A percentile compares a stretch with the other conserved stretches of the same genome.
These are phyloP conservation scores for Capitulum mitella DNA, from an alignment of 2,888 invertebrate genomes.

Conservation along the genomic window DNA sequence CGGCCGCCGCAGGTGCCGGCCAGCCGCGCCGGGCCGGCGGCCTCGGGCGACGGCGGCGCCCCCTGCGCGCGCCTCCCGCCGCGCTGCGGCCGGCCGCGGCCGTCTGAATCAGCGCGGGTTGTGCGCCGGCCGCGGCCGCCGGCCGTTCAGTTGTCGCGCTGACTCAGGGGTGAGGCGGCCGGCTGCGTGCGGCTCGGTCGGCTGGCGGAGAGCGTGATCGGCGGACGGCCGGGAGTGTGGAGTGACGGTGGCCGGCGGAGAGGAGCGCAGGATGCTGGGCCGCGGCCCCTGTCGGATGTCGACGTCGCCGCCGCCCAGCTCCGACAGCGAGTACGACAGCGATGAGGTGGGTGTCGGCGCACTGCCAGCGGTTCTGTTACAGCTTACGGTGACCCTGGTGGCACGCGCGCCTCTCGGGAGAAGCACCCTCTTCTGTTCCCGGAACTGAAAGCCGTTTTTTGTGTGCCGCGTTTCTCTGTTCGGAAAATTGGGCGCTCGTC, in stretches of 20 bases:
- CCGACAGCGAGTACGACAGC: slow-evolving; percentile 29
- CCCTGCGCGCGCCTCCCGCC: slow-evolving; percentile 35
- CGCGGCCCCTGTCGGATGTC: slow-evolving; percentile 22
- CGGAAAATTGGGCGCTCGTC: no score
- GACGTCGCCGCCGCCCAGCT: slow-evolving; percentile 26
- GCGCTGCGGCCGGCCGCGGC: no score
- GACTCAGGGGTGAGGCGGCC: background rate
- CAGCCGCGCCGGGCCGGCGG: slow-evolving; percentile 26
- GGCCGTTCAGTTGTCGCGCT: background rate
- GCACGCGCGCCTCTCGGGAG: no score
- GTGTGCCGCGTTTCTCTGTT: no score
- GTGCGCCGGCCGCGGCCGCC: slow-evolving; percentile 23
- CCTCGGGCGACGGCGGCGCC: slow-evolving; percentile 35
- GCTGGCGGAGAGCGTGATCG: background rate
- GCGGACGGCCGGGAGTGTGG: background rate
- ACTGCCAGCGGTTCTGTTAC: no score
- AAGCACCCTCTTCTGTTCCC: no score
- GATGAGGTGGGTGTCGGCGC: slow-evolving; percentile 25
- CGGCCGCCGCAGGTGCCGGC: background rate
- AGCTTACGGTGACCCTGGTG: no score
- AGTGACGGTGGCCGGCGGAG: background rate
- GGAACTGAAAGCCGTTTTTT: no score
- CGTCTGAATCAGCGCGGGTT: slow-evolving; percentile 32
- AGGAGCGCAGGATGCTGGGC: slow-evolving; percentile 30
- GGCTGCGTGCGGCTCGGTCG: background rate